Evolutionary conservation across 2,113 vertebrate genomes (phyloP).

Genomic region (Labeo rohita): DNA sequence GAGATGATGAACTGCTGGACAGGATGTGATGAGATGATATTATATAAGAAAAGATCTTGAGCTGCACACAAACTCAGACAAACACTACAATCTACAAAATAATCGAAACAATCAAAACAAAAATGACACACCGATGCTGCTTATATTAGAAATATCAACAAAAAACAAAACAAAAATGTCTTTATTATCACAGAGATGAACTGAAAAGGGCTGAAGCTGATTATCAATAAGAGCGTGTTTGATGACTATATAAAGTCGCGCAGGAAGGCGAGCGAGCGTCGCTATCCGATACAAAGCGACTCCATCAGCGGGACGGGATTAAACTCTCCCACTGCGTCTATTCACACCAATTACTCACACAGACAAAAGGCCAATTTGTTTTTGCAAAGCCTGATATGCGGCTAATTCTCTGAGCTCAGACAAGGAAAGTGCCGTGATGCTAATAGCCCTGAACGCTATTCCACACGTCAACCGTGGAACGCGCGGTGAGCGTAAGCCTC

Average conservation of each 20-base stretch:
- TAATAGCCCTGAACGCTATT: not conserved
- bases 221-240: not conserved
- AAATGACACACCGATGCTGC: too few species aligned
- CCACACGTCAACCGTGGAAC: not conserved
- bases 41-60: too few species aligned
- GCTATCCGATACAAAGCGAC: not conserved
- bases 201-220: not conserved
- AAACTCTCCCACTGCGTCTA: not conserved
- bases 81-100: too few species aligned
- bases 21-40: too few species aligned
- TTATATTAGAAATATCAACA: too few species aligned
- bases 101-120: too few species aligned
- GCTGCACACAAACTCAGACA: too few species aligned
- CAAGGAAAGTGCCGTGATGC: not conserved
- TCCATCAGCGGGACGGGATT: not conserved
- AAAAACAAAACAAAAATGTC: too few species aligned
- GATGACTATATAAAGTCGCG: not conserved
- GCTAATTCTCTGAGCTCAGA: not conserved
- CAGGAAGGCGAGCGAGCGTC: not conserved
- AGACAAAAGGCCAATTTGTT: conserved; percentile 1
- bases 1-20: too few species aligned
- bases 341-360: not conserved
- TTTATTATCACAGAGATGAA: not conserved
- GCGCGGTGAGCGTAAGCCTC: not conserved
- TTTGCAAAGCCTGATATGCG: not conserved